Percentiles rank a stretch among this genome's conserved stretches.
Conservation (phyloP, 2,888 invertebrate genomes). For the Rhagium mordax region DNA sequence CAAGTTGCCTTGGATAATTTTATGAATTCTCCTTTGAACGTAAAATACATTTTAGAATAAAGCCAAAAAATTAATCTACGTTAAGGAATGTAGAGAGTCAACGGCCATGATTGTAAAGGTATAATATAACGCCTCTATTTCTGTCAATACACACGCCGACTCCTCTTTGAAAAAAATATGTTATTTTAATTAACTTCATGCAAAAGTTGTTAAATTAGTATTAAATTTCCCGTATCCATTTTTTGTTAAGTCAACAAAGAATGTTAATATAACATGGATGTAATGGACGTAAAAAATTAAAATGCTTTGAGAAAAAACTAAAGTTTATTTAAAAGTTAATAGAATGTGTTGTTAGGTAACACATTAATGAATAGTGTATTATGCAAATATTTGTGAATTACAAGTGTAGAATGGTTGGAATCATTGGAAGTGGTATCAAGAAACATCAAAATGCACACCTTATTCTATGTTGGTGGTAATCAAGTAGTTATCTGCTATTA, state of each 20-base stretch:
- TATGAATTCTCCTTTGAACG: no score
- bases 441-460: no score
- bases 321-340: background rate
- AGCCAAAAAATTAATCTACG: background rate
- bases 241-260: background rate
- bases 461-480: no score
- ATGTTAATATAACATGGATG: background rate
- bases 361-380: background rate
- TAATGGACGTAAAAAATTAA: background rate
- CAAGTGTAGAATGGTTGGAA: no score
- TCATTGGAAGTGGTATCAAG: no score
- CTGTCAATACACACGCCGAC: background rate
- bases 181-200: slow-evolving; percentile 1
- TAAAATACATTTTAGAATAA: background rate
- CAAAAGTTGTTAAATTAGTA: background rate
- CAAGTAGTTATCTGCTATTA: no score
- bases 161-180: background rate
- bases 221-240: no score
- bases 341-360: background rate
- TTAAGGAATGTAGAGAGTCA: background rate
- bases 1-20: no score
- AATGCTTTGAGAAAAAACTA: background rate
- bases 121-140: background rate
- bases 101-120: background rate
- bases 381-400: no score